Evolutionary conservation across 1,140 invertebrate genomes (phyloP).

Genomic region (Caerostris extrusa): DNA sequence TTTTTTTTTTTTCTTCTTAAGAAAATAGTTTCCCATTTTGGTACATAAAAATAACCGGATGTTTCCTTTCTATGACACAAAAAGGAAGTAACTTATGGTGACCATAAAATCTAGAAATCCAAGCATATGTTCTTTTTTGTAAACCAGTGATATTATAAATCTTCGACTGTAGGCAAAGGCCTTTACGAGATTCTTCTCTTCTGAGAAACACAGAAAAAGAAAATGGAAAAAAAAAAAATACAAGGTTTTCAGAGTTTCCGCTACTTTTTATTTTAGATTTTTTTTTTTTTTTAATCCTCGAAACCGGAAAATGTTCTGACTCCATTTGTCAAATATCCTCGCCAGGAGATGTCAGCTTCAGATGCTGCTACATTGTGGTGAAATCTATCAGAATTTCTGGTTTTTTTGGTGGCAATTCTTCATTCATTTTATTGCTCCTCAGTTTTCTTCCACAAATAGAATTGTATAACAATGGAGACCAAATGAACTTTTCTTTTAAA

Average conservation of each 20-base stretch:
- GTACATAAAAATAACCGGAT: constrained; percentile 25
- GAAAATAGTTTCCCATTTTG: not conserved
- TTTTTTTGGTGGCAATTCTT: constrained; percentile 48
- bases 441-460: not conserved
- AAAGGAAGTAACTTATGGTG: constrained; percentile 59
- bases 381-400: constrained; percentile 58
- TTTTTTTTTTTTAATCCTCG: constrained; percentile 4
- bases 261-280: constrained; percentile 2
- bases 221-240: constrained; percentile 3
- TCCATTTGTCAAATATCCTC: constrained; percentile 68
- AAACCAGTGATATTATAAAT: constrained; percentile 67
- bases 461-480: not conserved
- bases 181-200: constrained; percentile 16
- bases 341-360: constrained; percentile 57
- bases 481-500: constrained; percentile 26
- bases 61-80: not conserved
- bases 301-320: constrained; percentile 62
- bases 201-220: constrained; percentile 9
- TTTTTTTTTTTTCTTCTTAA: not conserved
- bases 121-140: constrained; percentile 65
- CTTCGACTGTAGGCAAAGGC: constrained; percentile 24
- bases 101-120: constrained; percentile 33
- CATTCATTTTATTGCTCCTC: constrained; percentile 38
- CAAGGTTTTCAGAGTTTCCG: constrained; percentile 17
- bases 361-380: constrained; percentile 61